These are phyloP conservation scores for Cheilosia soror DNA, from an alignment of 2,888 invertebrate species.

Conservation along the genomic window DNA sequence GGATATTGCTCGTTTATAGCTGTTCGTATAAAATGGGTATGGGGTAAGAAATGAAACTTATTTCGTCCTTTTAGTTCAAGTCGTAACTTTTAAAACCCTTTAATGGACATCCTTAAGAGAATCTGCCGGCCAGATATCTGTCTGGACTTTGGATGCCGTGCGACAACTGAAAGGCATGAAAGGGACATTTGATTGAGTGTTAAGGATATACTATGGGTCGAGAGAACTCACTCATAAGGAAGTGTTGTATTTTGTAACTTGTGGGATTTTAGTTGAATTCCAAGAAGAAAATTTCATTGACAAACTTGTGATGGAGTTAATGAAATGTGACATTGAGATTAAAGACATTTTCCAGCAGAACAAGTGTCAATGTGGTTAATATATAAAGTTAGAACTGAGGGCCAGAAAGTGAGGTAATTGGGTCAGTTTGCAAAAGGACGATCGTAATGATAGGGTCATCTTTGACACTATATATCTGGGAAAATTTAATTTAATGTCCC, in stretches of 20 bases:
- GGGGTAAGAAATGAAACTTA: not conserved
- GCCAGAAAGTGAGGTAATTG: not conserved
- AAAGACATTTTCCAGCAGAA: not conserved
- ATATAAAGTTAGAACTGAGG: not conserved
- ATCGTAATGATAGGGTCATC: no score
- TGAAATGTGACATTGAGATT: constrained; percentile 13
- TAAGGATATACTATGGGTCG: not conserved
- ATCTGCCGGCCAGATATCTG: constrained; percentile 44
- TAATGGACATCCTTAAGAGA: constrained; percentile 58
- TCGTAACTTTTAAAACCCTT: constrained; percentile 55
- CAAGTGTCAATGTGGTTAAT: not conserved
- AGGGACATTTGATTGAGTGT: constrained; percentile 56
- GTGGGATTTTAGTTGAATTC: not conserved
- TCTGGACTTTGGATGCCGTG: not conserved
- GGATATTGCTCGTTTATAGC: constrained; percentile 47
- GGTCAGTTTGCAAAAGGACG: not conserved
- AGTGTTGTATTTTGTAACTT: not conserved
- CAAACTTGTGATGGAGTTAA: constrained; percentile 30
- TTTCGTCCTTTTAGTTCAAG: constrained; percentile 35
- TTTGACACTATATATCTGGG: no score
- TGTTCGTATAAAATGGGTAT: not conserved
- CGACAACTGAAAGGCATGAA: constrained; percentile 49
- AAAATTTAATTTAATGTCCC: no score
- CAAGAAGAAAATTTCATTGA: constrained; percentile 7
- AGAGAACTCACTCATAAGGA: not conserved